These are phyloP conservation scores for Chaenogobius annularis DNA, from an alignment of 2,113 vertebrate species.

Conservation along the genomic window DNA sequence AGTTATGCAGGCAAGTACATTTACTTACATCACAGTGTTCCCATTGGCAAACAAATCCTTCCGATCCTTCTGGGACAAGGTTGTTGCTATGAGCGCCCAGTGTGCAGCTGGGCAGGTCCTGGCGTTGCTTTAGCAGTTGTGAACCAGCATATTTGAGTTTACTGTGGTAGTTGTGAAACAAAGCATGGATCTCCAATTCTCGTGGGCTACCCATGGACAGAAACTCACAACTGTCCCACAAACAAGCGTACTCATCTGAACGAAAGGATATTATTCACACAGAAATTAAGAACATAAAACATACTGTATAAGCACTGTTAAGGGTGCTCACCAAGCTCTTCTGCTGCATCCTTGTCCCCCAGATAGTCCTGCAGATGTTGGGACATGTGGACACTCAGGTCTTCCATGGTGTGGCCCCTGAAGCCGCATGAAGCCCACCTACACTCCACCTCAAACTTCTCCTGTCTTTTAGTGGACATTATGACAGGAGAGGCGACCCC, in stretches of 20 bases:
- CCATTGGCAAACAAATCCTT: conserved; percentile 75
- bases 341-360: conserved; percentile 76
- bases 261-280: neutral
- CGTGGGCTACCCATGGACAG: conserved; percentile 66
- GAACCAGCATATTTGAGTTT: conserved; percentile 74
- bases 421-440: conserved; percentile 74
- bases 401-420: conserved; percentile 67
- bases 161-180: conserved; percentile 77
- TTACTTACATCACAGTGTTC: conserved; percentile 78
- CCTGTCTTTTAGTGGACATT: conserved; percentile 68
- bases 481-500: conserved; percentile 1
- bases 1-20: neutral
- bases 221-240: conserved; percentile 78
- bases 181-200: conserved; percentile 64
- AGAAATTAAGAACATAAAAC: neutral
- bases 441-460: conserved; percentile 62
- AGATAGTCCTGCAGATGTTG: conserved; percentile 69
- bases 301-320: neutral
- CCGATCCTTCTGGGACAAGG: conserved; percentile 66
- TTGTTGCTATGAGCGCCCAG: conserved; percentile 71
- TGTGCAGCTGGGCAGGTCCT: conserved; percentile 68
- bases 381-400: conserved; percentile 73
- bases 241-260: conserved; percentile 69
- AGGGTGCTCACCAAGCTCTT: conserved; percentile 74
- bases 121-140: conserved; percentile 61